A percentile compares a stretch with the other conserved stretches of the same genome.
Evolutionary conservation across 2,113 vertebrate genomes (phyloP).

Genomic region (Oreotrochilus melanogaster): DNA sequence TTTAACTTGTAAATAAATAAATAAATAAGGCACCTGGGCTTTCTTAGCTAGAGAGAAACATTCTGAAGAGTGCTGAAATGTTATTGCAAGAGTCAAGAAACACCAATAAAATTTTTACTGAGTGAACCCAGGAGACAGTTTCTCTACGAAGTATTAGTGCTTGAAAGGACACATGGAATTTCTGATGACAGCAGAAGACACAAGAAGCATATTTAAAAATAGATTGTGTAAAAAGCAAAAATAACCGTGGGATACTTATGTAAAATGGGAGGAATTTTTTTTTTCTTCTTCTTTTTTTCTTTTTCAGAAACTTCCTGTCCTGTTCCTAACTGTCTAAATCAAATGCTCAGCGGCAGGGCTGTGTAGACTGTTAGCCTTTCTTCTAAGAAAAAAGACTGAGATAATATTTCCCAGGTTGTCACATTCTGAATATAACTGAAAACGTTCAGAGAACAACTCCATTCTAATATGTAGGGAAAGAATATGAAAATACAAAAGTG

Average conservation of each 20-base stretch:
- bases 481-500: background rate
- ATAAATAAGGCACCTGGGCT: background rate
- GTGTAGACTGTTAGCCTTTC: background rate
- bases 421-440: background rate
- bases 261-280: background rate
- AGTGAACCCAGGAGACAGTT: background rate
- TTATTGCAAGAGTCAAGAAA: background rate
- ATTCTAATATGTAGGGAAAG: background rate
- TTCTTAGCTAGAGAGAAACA: background rate
- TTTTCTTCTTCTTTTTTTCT: too few species aligned
- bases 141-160: background rate
- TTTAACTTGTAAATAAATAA: background rate
- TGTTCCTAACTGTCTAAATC: background rate
- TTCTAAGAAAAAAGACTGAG: background rate
- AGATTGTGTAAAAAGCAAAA: slow-evolving; percentile 47
- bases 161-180: slow-evolving; percentile 8
- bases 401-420: background rate
- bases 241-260: slow-evolving; percentile 51
- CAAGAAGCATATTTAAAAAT: slow-evolving; percentile 41
- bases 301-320: slow-evolving; percentile 27
- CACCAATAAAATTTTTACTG: background rate
- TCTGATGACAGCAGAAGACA: slow-evolving; percentile 45
- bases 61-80: background rate
- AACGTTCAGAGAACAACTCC: background rate
- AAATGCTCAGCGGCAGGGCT: background rate